Conservation (phyloP, 2,888 invertebrate species). For the Drosophila macrospina region DNA sequence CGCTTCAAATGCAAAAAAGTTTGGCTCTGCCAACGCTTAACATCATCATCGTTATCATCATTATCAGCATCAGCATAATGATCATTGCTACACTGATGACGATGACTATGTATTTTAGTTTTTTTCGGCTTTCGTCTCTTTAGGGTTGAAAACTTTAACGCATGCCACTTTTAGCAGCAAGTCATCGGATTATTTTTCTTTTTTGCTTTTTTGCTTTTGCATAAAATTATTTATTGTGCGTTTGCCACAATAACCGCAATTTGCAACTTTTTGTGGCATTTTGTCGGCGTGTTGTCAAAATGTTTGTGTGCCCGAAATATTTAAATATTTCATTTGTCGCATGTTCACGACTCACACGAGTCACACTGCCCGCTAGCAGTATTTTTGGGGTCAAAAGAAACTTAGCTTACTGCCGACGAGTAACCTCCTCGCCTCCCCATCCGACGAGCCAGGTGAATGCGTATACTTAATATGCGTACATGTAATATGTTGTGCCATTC, state of each 20-base stretch:
- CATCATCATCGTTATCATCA: constrained; percentile 4
- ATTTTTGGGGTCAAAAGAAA: constrained; percentile 14
- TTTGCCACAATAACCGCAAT: constrained; percentile 79
- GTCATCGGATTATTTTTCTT: constrained; percentile 52
- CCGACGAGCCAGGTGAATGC: not conserved
- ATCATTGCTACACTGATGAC: constrained; percentile 27
- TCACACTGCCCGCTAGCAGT: constrained; percentile 12
- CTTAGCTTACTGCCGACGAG: constrained; percentile 39
- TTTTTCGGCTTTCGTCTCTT: constrained; percentile 24
- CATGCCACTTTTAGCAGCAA: constrained; percentile 61
- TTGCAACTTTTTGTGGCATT: constrained; percentile 79
- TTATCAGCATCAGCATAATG: constrained; percentile 21
- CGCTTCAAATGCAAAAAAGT: constrained; percentile 70
- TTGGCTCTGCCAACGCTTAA: constrained; percentile 23
- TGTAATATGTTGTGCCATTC: constrained; percentile 27
- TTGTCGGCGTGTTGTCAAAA: constrained; percentile 79
- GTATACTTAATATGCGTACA: constrained; percentile 36
- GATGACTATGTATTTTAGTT: constrained; percentile 50
- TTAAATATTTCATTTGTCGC: constrained; percentile 79
- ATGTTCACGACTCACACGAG: constrained; percentile 29
- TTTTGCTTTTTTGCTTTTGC: constrained; percentile 24
- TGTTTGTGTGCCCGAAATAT: constrained; percentile 72
- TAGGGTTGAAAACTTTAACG: constrained; percentile 66
- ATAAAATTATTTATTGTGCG: constrained; percentile 66
- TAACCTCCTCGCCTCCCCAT: not conserved